phyloP scores from a whole-genome alignment of 2,797 vertebrate genomes.

The Austrolebias charrua region DNA sequence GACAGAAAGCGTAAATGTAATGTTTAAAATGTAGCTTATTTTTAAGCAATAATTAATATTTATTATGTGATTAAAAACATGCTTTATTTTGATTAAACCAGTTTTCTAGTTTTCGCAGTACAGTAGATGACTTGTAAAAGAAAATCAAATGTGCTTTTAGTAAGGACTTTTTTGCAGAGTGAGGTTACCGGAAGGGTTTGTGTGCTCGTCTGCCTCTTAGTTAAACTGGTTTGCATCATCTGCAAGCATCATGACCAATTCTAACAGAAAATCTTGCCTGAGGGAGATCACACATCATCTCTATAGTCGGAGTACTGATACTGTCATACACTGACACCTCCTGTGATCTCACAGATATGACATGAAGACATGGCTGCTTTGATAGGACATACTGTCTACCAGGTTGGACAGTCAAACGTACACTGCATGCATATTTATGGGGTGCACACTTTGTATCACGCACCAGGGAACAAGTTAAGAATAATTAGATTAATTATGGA shows the following conservation, averaged over 20 bases:
- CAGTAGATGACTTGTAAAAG: neutral
- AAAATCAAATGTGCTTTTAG: neutral
- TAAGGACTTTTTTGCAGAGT: neutral
- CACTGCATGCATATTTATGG: slow-evolving; percentile 63
- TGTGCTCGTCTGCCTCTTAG: slow-evolving; percentile 37
- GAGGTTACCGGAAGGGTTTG: neutral
- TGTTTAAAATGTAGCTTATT: neutral
- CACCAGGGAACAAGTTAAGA: slow-evolving; percentile 50
- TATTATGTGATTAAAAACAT: neutral
- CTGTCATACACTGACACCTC: slow-evolving; percentile 52
- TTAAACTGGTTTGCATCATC: slow-evolving; percentile 59
- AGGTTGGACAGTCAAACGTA: slow-evolving; percentile 49
- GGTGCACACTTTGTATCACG: slow-evolving; percentile 33
- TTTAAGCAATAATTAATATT: neutral
- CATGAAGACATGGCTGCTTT: slow-evolving; percentile 47
- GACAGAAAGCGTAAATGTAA: neutral
- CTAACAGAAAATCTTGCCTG: slow-evolving; percentile 53
- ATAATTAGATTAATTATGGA: slow-evolving; percentile 68
- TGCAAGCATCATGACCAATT: slow-evolving; percentile 27
- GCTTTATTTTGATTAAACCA: too few species aligned
- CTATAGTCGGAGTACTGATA: slow-evolving; percentile 54
- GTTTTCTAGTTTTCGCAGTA: neutral
- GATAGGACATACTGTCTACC: slow-evolving; percentile 58
- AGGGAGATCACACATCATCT: slow-evolving; percentile 52
- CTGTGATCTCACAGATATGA: slow-evolving; percentile 61